A percentile compares a stretch with the other conserved stretches of the same genome.
Evolutionary conservation across 2,888 invertebrate species (phyloP).

Genomic region (Ceramica pisi): DNA sequence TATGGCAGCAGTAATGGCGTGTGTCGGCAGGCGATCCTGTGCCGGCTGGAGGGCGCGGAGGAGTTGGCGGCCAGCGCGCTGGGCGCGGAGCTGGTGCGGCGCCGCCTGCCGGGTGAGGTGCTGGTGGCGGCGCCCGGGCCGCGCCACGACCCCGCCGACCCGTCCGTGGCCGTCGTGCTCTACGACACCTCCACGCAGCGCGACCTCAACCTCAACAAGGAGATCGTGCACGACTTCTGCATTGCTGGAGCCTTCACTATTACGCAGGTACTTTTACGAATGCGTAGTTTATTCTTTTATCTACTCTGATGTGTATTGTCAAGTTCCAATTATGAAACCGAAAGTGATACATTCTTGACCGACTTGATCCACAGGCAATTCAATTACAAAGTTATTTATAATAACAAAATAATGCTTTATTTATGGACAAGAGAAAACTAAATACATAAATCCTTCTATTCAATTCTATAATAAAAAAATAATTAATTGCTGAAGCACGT

Average conservation of each 20-base stretch:
- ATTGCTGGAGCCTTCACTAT: constrained; percentile 80
- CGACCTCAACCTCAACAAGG: constrained; percentile 92
- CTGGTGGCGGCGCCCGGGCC: constrained; percentile 90
- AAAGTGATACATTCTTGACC: no score
- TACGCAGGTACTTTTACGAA: constrained; percentile 73
- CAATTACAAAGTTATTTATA: no score
- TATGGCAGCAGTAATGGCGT: background rate
- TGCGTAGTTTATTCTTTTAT: background rate
- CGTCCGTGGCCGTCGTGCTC: constrained; percentile 90
- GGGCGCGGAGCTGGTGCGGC: constrained; percentile 78
- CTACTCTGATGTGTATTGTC: background rate
- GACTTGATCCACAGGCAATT: no score
- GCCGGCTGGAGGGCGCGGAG: constrained; percentile 93
- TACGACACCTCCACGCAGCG: constrained; percentile 92
- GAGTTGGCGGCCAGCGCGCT: constrained; percentile 86
- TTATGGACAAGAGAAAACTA: no score
- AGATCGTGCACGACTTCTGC: constrained; percentile 90
- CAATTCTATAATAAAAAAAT: no score
- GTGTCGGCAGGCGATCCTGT: constrained; percentile 91
- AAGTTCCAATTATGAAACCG: background rate
- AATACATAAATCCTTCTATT: no score
- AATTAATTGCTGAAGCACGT: background rate
- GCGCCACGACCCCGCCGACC: constrained; percentile 85
- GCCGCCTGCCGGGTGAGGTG: constrained; percentile 87
- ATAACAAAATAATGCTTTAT: no score